These are phyloP conservation scores for Drosophila repleta DNA, from an alignment of 1,140 invertebrate genomes.

Conservation along the genomic window DNA sequence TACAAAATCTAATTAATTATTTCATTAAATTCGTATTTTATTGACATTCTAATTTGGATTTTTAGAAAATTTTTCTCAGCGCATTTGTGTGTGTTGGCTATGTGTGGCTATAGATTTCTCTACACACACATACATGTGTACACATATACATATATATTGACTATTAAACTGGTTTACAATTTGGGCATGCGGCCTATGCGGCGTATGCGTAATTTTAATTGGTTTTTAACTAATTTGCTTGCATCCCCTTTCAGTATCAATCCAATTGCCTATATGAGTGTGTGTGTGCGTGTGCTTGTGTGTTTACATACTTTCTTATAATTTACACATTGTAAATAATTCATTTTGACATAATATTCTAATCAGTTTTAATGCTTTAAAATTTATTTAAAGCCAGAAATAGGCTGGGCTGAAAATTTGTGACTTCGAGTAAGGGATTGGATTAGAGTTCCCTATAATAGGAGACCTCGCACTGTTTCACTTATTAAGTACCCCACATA, in stretches of 20 bases:
- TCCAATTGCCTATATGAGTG: background rate
- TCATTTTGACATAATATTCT: slow-evolving; percentile 42
- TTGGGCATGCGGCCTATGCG: slow-evolving; percentile 43
- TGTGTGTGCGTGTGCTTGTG: slow-evolving; percentile 12
- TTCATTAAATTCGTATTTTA: slow-evolving; percentile 80
- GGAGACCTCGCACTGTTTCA: background rate
- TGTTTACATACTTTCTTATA: slow-evolving; percentile 38
- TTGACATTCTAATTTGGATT: slow-evolving; percentile 82
- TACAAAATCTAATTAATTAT: slow-evolving; percentile 82
- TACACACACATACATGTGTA: background rate
- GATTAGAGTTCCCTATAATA: no score
- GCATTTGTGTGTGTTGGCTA: slow-evolving; percentile 4
- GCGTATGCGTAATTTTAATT: slow-evolving; percentile 79
- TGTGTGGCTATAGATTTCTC: slow-evolving; percentile 19
- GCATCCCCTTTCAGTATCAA: slow-evolving; percentile 32
- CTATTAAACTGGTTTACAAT: slow-evolving; percentile 40
- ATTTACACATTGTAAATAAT: slow-evolving; percentile 43
- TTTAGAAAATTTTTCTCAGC: slow-evolving; percentile 56
- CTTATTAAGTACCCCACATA: background rate
- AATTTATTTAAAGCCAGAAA: background rate
- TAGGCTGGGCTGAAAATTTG: no score
- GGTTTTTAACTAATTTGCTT: slow-evolving; percentile 80
- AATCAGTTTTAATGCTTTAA: slow-evolving; percentile 41
- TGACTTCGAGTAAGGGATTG: no score
- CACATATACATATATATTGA: slow-evolving; percentile 14